A percentile compares a stretch with the other conserved stretches of the same genome.
phyloP scores from a whole-genome alignment of 2,888 invertebrate species.

The Oscheius sp. region DNA sequence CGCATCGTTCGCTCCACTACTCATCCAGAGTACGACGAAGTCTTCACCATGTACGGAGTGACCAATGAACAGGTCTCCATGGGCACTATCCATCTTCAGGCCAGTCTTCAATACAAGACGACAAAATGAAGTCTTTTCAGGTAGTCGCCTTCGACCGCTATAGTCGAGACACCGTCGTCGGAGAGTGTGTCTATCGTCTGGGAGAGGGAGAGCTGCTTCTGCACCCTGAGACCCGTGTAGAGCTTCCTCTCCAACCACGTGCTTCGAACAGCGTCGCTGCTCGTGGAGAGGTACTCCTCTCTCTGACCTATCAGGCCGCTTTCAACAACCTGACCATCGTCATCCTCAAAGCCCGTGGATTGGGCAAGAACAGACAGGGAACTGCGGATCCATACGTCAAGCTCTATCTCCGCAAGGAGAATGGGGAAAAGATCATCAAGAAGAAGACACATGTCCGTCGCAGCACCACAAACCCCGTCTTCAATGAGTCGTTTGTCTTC shows the following conservation, averaged over 20 bases:
- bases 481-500: constrained; percentile 98
- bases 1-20: constrained; percentile 92
- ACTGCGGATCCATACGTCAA: constrained; percentile 88
- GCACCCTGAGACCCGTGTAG: constrained; percentile 54
- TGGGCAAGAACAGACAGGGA: constrained; percentile 90
- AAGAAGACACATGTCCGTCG: constrained; percentile 92
- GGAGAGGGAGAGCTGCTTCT: constrained; percentile 74
- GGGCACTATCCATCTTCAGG: constrained; percentile 87
- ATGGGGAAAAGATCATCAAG: constrained; percentile 94
- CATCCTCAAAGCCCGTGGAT: constrained; percentile 93
- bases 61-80: constrained; percentile 75
- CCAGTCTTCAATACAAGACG: constrained; percentile 16
- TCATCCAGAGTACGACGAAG: constrained; percentile 97
- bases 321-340: constrained; percentile 95
- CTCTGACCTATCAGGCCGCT: constrained; percentile 96
- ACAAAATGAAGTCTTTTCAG: constrained; percentile 32
- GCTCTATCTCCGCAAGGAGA: constrained; percentile 89
- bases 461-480: constrained; percentile 91
- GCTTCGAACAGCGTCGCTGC: constrained; percentile 57
- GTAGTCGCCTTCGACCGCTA: constrained; percentile 91
- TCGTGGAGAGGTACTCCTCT: constrained; percentile 82
- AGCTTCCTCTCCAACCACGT: constrained; percentile 61
- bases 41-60: constrained; percentile 95
- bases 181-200: constrained; percentile 86
- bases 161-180: constrained; percentile 96